Conservation (phyloP, 2,888 invertebrate species). For the Endotricha flammealis region DNA sequence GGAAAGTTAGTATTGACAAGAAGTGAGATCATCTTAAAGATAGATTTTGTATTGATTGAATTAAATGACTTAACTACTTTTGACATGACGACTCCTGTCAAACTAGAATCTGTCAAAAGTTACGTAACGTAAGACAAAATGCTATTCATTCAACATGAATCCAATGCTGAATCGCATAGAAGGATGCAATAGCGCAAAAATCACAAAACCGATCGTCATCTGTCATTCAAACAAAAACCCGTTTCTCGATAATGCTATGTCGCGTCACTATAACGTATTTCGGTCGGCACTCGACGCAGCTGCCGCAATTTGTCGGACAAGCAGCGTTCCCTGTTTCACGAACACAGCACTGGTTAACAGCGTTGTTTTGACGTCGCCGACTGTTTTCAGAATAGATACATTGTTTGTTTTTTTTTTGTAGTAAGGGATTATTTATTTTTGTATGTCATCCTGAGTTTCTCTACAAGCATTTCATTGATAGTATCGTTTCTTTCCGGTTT, state of each 20-base stretch:
- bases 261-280: constrained; percentile 53
- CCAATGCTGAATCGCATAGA: no score
- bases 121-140: no score
- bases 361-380: constrained; percentile 66
- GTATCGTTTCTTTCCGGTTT: no score
- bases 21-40: no score
- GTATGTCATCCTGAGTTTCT: background rate
- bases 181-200: no score
- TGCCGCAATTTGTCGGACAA: constrained; percentile 57
- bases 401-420: constrained; percentile 2
- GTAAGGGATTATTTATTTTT: background rate
- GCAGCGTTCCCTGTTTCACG: constrained; percentile 38
- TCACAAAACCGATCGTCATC: no score
- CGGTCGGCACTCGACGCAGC: constrained; percentile 55
- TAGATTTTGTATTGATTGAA: no score
- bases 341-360: constrained; percentile 59
- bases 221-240: background rate
- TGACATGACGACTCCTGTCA: no score
- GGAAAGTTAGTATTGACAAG: no score
- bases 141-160: no score
- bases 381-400: constrained; percentile 51
- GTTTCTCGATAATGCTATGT: constrained; percentile 11
- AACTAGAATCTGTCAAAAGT: no score
- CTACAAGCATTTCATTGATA: background rate
- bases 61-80: no score